Evolutionary conservation across 2,113 vertebrate genomes (phyloP).

Genomic region (Globicephala melas): DNA sequence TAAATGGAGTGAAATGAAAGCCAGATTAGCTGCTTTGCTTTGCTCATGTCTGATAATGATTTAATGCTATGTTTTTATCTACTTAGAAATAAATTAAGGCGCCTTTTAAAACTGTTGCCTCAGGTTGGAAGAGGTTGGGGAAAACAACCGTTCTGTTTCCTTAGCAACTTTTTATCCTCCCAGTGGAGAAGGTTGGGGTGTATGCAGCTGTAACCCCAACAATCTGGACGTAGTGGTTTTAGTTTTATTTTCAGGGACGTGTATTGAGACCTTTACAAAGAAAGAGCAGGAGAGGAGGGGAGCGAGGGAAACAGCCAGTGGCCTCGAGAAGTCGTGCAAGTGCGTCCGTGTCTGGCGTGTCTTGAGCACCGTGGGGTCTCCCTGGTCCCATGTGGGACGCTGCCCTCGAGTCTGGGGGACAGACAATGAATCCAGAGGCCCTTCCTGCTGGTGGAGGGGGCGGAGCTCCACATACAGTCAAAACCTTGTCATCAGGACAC

Average conservation of each 20-base stretch:
- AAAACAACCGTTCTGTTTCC: background rate
- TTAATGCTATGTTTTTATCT: slow-evolving; percentile 32
- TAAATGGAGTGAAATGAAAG: background rate
- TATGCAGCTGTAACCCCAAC: rapidly evolving
- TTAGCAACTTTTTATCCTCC: background rate
- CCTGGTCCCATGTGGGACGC: rapidly evolving
- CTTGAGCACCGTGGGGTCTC: background rate
- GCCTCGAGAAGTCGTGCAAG: rapidly evolving
- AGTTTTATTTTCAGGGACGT: rapidly evolving
- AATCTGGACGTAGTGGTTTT: rapidly evolving
- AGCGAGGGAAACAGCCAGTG: rapidly evolving
- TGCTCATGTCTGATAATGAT: background rate
- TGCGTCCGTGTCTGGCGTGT: rapidly evolving
- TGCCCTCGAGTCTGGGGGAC: rapidly evolving
- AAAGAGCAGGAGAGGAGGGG: background rate
- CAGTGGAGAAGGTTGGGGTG: rapidly evolving
- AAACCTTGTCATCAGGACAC: background rate
- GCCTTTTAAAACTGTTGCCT: background rate
- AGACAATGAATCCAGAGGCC: rapidly evolving
- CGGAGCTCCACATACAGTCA: rapidly evolving
- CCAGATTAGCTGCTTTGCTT: background rate
- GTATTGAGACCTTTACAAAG: background rate
- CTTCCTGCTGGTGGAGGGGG: background rate
- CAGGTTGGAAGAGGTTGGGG: background rate
- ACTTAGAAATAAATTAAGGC: slow-evolving; percentile 24